Conservation (phyloP, 2,888 invertebrate genomes). For the Athalia cordata region DNA sequence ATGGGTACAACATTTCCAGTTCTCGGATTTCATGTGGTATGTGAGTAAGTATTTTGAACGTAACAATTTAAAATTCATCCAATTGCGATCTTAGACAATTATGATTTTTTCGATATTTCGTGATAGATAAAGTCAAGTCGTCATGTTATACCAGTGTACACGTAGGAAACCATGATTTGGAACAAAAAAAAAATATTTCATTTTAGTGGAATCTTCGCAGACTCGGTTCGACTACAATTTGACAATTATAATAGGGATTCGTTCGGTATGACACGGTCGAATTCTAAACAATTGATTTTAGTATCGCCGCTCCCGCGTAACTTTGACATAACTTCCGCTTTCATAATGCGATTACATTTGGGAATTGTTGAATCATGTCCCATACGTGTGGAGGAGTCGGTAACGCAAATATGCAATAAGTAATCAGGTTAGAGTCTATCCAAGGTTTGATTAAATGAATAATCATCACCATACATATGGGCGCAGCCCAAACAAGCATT, state of each 20-base stretch:
- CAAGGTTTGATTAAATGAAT: conserved; percentile 66
- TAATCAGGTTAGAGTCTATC: conserved; percentile 65
- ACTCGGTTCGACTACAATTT: neutral
- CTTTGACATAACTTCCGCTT: conserved; percentile 42
- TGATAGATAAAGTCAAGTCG: too few species aligned
- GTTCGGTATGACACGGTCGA: neutral
- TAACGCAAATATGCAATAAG: conserved; percentile 66
- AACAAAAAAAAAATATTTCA: neutral
- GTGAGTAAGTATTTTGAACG: too few species aligned
- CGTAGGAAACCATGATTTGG: too few species aligned
- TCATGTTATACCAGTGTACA: too few species aligned
- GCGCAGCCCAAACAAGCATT: conserved; percentile 58
- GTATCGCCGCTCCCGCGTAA: conserved; percentile 26
- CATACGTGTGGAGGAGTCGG: conserved; percentile 55
- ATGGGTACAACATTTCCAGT: too few species aligned
- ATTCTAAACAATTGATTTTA: conserved; percentile 19
- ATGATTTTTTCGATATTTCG: too few species aligned
- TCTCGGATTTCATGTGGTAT: too few species aligned
- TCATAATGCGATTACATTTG: conserved; percentile 61
- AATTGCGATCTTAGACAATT: too few species aligned
- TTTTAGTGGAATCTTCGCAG: too few species aligned
- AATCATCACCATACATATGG: conserved; percentile 61
- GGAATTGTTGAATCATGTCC: conserved; percentile 67
- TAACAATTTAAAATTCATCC: too few species aligned
- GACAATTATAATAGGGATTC: conserved; percentile 14